Evolutionary conservation across 2,113 vertebrate species (phyloP).

Genomic region (Ictalurus punctatus): DNA sequence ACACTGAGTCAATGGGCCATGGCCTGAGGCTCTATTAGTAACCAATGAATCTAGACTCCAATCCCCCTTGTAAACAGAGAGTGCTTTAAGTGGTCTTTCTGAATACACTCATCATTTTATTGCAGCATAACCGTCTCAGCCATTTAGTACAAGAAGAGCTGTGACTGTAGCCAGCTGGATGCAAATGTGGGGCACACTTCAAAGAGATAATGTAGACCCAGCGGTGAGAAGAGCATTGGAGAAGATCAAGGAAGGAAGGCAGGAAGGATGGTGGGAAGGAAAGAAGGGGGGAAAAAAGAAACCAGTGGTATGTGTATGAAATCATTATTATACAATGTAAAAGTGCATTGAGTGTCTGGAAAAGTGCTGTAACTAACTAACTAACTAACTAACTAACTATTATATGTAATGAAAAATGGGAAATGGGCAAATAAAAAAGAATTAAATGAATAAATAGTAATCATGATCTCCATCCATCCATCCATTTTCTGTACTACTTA

Average conservation of each 20-base stretch:
- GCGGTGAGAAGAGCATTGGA: neutral
- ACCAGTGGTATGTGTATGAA: neutral
- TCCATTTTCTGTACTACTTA: too few species aligned
- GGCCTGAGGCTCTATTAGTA: conserved; percentile 23
- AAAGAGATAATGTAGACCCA: conserved; percentile 6
- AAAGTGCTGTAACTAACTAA: neutral
- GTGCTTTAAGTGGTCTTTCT: conserved; percentile 25
- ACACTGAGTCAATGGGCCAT: conserved; percentile 14
- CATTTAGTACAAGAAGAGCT: conserved; percentile 25
- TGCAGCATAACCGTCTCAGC: conserved; percentile 17
- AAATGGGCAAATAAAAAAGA: neutral
- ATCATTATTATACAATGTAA: neutral
- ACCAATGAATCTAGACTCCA: conserved; percentile 28
- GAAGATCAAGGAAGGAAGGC: neutral
- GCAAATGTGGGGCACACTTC: conserved; percentile 11
- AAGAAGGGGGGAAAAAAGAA: neutral
- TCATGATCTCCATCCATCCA: too few species aligned
- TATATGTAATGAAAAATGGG: neutral
- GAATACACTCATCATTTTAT: conserved; percentile 41
- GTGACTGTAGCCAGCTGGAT: conserved; percentile 26
- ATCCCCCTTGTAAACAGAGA: conserved; percentile 20
- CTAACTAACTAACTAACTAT: too few species aligned
- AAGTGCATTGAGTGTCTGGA: too few species aligned
- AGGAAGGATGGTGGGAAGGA: neutral
- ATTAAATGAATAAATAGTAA: neutral